These are phyloP conservation scores for Phylloscopus trochiloides DNA, from an alignment of 2,113 vertebrate species.

Conservation along the genomic window DNA sequence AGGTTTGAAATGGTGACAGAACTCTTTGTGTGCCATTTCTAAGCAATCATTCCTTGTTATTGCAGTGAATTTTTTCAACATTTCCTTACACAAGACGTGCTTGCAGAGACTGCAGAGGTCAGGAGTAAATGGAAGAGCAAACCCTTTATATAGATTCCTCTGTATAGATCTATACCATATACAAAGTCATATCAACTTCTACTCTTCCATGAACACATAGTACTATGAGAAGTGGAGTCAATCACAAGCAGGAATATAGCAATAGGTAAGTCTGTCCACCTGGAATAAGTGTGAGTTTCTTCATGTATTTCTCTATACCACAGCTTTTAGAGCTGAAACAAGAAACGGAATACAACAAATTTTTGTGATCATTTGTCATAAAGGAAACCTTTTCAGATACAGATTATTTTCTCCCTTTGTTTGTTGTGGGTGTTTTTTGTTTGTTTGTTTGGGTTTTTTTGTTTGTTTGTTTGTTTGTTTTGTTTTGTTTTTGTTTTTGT, in stretches of 20 bases:
- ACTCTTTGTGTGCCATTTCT: rapidly evolving
- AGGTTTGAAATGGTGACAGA: neutral
- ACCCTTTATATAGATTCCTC: neutral
- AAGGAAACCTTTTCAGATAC: neutral
- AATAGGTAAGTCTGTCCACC: neutral
- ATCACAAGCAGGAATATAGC: neutral
- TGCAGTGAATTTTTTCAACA: neutral
- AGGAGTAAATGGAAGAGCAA: neutral
- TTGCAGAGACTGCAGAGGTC: neutral
- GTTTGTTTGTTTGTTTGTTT: neutral
- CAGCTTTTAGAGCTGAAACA: neutral
- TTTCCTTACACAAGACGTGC: neutral
- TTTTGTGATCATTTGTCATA: neutral
- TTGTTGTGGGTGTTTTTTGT: too few relatives aligned
- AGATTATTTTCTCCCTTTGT: neutral
- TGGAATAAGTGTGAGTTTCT: neutral
- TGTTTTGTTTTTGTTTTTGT: too few relatives aligned
- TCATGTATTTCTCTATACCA: neutral
- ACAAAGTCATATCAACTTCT: neutral
- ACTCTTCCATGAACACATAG: neutral
- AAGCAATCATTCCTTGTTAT: neutral
- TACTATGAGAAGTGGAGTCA: neutral
- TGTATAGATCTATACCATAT: neutral
- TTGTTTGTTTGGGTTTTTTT: neutral
- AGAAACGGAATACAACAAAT: neutral